Base-by-base conservation (phyloP, 2,113 vertebrate genomes). In the Balaenoptera acutorostrata region DNA sequence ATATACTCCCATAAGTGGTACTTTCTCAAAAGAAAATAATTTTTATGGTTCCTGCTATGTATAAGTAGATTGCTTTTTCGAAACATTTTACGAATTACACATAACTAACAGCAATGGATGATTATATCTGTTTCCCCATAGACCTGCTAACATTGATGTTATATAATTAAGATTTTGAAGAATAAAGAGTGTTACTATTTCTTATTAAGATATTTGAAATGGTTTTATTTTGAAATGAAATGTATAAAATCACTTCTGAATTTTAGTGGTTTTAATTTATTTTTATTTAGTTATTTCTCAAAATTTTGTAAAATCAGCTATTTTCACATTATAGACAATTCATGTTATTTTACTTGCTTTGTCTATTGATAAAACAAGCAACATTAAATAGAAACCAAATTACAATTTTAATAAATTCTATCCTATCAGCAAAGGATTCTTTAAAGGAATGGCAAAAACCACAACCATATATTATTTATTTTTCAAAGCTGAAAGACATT, bases 321-420 rank as follows among this genome's bases (percentile, higher is more conserved):
- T 82, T 86, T 96, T 92, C 25, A 49, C 12, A 52, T 39, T 69
- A 57, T 8, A 81, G 10, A 69, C 46, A 68, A 36, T 69, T 63
- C 36, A 41, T 49, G 6, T 39, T 27, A 63, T 27, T 86, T 81
- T 71, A 44, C 15, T 71, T 61, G 29, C 39, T 81, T 49, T 90
- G n/a, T 66, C 46, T 39, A 18, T 68, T 87, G 33, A 82, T 31
- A 82, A 86, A 77, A 39, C 6, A 95, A 69, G n/a, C 4, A 80
- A 92, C 49, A 91, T 46, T 94, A 75, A 64, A 36, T 44, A 95
- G 46, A 46, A 93, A 93, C 20, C 21, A 95, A 85, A 61, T 57
- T 69, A 33, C 78, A 52, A 84, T 52, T 93, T 89, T 49, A 85
- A 14, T 25, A 96, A 68, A 59, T 72, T 15, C 25, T 72, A 72